Base-by-base conservation (phyloP, 2,888 invertebrate species). In the Lasioglossum marginatum region DNA sequence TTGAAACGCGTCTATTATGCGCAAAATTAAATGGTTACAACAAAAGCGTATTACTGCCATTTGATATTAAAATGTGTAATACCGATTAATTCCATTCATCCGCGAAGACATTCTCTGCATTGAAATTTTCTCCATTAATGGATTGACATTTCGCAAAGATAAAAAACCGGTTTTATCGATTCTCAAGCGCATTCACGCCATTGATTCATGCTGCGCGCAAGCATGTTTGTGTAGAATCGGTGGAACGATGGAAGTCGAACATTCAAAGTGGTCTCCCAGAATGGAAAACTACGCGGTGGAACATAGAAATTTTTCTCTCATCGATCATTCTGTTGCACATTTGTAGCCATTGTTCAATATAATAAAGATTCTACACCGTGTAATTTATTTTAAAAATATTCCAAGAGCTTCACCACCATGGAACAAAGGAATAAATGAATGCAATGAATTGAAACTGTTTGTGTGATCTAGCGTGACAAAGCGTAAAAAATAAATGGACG, bases 101-200 rank as follows among this genome's bases (percentile, higher is more conserved):
- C 14, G 5, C 40, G 8, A 31, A 71, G 43, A 43, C n/a, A 70
- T 70, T 70, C 37, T 40, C 37, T n/a, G n/a, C 70, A 70, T 70
- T 70, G 70, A 72, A 48, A 72, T 72, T 72, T 45, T 31, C 45
- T 23, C 45, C 48, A 72, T 45, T 31, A 31, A 48, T 10, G 72
- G 45, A 72, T 72, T 45, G 27, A 72, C 45, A 48, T 72, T 72
- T 72, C 27, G 43, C 72, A 27, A 27, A 27, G 71, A 43, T 37
- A 70, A 70, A 70, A 66, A 70, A 37, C 40, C 40, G n/a, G 40
- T 70, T 70, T 70, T 70, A 70, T 70, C 37, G 70, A 70, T 70
- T 70, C 40, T 23, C 37, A 4, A 68, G 37, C 68, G 12, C 68
- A 37, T 68, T 40, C 70, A 40, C 14, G 37, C 14, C 23, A 70